Evolutionary conservation across 92 coral and sea anemone genomes (phyloP).

Genomic region (Epizoanthus illoricatus): DNA sequence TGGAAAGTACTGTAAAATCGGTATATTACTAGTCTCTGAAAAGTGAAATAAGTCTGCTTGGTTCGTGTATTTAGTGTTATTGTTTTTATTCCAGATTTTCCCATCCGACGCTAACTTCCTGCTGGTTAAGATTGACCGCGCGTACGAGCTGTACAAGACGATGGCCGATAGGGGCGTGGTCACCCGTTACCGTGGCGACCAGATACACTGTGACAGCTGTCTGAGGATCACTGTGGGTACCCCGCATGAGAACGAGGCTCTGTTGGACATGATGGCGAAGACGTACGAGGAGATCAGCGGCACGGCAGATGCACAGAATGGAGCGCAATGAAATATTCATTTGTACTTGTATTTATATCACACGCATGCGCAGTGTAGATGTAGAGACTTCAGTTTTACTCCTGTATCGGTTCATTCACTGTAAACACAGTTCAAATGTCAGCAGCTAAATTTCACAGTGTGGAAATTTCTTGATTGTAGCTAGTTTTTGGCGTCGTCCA

Average conservation of each 20-base stretch:
- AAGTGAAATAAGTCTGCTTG: background rate
- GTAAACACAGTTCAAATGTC: too few relatives aligned
- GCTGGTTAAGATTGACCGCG: conserved; percentile 46
- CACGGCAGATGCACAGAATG: background rate
- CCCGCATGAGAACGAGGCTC: conserved; percentile 25
- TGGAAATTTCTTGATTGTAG: too few relatives aligned
- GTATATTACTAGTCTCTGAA: too few relatives aligned
- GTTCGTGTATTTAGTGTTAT: background rate
- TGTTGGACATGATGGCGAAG: conserved; percentile 34
- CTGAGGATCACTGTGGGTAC: conserved; percentile 47
- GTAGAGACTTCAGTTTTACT: too few relatives aligned
- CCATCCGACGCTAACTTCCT: conserved; percentile 52
- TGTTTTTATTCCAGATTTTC: conserved; percentile 35
- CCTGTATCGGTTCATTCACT: too few relatives aligned
- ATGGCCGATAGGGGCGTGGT: conserved; percentile 54
- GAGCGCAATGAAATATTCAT: background rate
- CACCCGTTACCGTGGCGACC: conserved; percentile 51
- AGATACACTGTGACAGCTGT: conserved; percentile 46
- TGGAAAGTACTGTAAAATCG: too few relatives aligned
- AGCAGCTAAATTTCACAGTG: too few relatives aligned
- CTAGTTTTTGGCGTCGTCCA: too few relatives aligned
- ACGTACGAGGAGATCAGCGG: conserved; percentile 25
- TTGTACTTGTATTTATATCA: too few relatives aligned
- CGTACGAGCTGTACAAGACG: conserved; percentile 48
- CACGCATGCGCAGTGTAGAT: background rate